Evolutionary conservation across 2,113 vertebrate genomes (phyloP).

Genomic region (Hippolais icterina): DNA sequence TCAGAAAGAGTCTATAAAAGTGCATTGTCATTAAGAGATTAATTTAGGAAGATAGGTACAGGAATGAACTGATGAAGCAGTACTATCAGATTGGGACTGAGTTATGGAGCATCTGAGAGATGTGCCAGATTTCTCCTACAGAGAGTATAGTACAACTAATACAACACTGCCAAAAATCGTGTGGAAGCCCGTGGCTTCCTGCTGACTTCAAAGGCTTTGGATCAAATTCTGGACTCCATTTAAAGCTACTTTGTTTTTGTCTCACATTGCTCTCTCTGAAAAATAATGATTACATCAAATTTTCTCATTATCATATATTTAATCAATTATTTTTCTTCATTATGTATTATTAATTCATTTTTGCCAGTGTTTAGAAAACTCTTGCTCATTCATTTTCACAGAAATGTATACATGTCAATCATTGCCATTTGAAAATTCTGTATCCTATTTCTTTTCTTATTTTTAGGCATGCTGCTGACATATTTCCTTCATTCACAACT

Average conservation of each 20-base stretch:
- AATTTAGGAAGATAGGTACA: constrained; percentile 4
- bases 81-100: not conserved
- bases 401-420: not conserved
- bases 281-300: not conserved
- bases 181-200: not conserved
- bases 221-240: not conserved
- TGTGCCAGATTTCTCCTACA: not conserved
- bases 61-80: not conserved
- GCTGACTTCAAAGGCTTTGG: constrained; percentile 11
- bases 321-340: not conserved
- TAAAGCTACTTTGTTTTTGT: not conserved
- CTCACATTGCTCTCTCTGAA: not conserved
- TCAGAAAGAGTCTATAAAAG: constrained; percentile 1
- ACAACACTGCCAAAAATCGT: not conserved
- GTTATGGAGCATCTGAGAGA: not conserved
- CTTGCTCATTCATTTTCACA: not conserved
- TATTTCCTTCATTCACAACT: not conserved
- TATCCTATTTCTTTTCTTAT: constrained; percentile 4
- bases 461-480: not conserved
- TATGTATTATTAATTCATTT: not conserved
- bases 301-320: constrained; percentile 1
- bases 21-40: constrained; percentile 10
- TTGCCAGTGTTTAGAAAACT: not conserved
- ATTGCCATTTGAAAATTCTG: not conserved
- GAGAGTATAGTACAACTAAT: not conserved